Percentiles rank a stretch among this genome's conserved stretches.
These are phyloP conservation scores for Danio albolineatus DNA, from an alignment of 2,797 vertebrate species.

Conservation along the genomic window DNA sequence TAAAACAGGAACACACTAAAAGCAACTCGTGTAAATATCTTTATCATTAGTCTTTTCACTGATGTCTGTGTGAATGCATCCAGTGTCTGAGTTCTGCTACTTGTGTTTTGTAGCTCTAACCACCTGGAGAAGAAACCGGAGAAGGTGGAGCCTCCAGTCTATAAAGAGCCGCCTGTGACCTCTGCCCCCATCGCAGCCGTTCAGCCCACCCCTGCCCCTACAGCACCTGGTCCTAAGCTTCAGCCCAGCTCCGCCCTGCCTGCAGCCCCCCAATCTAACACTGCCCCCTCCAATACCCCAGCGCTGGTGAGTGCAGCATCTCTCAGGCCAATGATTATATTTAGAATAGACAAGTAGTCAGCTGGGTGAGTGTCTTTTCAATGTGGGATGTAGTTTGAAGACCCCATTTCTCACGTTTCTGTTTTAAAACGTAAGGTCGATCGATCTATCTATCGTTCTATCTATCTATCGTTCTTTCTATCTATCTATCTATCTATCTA, in stretches of 20 bases:
- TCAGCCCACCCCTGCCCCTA: constrained; percentile 66
- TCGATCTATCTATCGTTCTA: too few relatives aligned
- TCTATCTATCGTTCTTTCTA: too few relatives aligned
- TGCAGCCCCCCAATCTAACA: constrained; percentile 65
- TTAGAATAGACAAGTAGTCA: not conserved
- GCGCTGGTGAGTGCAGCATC: constrained; percentile 67
- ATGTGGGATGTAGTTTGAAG: not conserved
- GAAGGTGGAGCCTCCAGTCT: constrained; percentile 66
- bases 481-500: too few relatives aligned
- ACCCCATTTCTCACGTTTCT: not conserved
- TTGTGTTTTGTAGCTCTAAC: constrained; percentile 54
- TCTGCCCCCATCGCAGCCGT: constrained; percentile 59
- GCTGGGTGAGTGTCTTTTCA: not conserved
- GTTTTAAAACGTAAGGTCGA: not conserved
- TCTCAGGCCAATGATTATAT: not conserved
- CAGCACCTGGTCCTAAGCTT: constrained; percentile 71
- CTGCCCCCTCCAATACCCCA: constrained; percentile 62
- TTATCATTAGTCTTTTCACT: too few relatives aligned
- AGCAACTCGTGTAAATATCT: too few relatives aligned
- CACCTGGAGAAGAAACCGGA: constrained; percentile 78
- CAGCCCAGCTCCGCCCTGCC: constrained; percentile 66
- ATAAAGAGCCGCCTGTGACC: constrained; percentile 68
- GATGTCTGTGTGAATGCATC: not conserved
- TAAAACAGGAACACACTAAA: too few relatives aligned
- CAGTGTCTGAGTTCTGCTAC: constrained; percentile 2